Evolutionary conservation across 2,113 vertebrate genomes (phyloP).

Genomic region (Thalassarche chlororhynchos): DNA sequence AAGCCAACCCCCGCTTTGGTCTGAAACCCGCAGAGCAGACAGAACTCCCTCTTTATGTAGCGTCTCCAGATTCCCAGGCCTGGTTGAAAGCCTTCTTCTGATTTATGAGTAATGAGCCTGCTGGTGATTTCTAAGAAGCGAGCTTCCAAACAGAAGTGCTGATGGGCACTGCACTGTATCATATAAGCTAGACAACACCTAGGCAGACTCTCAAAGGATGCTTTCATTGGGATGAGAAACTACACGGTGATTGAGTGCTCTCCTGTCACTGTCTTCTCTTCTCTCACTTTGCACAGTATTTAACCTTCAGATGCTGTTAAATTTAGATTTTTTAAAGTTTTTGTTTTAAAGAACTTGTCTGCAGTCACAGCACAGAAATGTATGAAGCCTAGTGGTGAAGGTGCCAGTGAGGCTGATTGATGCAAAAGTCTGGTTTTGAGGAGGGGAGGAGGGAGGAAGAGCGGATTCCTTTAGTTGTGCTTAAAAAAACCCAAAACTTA

Average conservation of each 20-base stretch:
- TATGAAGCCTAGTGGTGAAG: background rate
- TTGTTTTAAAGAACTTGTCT: slow-evolving; percentile 4
- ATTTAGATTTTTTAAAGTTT: background rate
- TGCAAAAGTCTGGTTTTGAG: slow-evolving; percentile 31
- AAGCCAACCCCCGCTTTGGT: background rate
- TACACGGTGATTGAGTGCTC: background rate
- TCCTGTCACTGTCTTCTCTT: slow-evolving; percentile 18
- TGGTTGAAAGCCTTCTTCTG: background rate
- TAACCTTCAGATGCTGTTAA: slow-evolving; percentile 17
- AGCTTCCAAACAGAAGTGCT: slow-evolving; percentile 37
- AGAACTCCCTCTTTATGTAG: background rate
- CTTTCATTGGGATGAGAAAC: slow-evolving; percentile 18
- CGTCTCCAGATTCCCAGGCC: slow-evolving; percentile 11
- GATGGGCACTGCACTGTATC: slow-evolving; percentile 50
- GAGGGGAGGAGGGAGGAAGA: background rate
- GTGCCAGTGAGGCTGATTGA: slow-evolving; percentile 49
- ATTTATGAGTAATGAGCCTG: slow-evolving; percentile 42
- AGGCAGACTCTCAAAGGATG: slow-evolving; percentile 45
- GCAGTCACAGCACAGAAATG: background rate
- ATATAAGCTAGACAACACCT: slow-evolving; percentile 41
- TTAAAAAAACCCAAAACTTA: slow-evolving; percentile 18
- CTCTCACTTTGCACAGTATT: background rate
- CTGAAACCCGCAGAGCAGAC: slow-evolving; percentile 29
- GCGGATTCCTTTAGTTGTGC: background rate
- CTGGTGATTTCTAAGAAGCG: slow-evolving; percentile 24